Evolutionary conservation across 1,140 invertebrate species (phyloP).

Genomic region (Drosophila pallidifrons): DNA sequence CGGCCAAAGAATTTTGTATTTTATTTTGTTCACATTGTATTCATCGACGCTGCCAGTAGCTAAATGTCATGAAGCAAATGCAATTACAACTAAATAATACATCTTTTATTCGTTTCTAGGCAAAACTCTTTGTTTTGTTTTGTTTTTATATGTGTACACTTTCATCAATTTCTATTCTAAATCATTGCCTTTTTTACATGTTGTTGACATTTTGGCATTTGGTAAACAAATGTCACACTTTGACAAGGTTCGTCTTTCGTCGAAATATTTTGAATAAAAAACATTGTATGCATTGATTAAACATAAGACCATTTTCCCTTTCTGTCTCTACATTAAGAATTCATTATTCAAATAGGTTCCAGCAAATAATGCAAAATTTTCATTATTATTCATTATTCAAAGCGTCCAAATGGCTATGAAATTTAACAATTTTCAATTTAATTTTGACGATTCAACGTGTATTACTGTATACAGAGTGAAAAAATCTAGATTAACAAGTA

Average conservation of each 20-base stretch:
- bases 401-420: too few species aligned
- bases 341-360: not conserved
- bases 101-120: slow-evolving; percentile 49
- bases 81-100: slow-evolving; percentile 50
- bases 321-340: not conserved
- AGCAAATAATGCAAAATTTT: not conserved
- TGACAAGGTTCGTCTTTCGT: slow-evolving; percentile 54
- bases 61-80: slow-evolving; percentile 68
- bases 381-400: too few species aligned
- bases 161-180: slow-evolving; percentile 50
- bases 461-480: too few species aligned
- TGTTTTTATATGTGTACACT: slow-evolving; percentile 35
- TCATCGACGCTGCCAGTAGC: slow-evolving; percentile 38
- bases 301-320: not conserved
- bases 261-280: slow-evolving; percentile 34
- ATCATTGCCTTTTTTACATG: slow-evolving; percentile 56
- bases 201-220: slow-evolving; percentile 63
- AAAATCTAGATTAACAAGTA: too few species aligned
- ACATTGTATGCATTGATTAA: slow-evolving; percentile 12
- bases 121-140: slow-evolving; percentile 45
- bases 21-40: slow-evolving; percentile 39
- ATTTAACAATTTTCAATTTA: too few species aligned
- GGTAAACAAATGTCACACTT: slow-evolving; percentile 48
- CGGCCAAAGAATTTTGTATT: slow-evolving; percentile 19
- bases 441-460: too few species aligned